Conservation (phyloP, 2,797 vertebrate species). For the Schizopygopsis pylzovi region DNA sequence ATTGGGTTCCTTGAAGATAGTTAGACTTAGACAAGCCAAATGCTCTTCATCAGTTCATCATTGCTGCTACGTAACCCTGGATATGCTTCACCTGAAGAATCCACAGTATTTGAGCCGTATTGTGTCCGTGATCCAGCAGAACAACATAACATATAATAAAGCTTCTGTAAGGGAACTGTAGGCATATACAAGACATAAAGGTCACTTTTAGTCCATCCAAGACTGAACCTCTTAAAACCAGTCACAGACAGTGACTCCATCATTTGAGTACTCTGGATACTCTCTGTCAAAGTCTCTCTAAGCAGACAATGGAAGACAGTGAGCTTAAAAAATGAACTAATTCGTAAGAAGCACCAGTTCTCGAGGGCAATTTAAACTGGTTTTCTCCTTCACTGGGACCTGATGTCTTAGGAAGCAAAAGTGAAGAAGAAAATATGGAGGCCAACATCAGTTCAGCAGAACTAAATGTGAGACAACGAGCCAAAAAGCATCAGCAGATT, state of each 20-base stretch:
- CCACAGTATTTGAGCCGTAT: neutral
- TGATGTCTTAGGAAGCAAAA: slow-evolving; percentile 14
- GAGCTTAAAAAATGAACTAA: neutral
- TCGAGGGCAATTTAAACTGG: slow-evolving; percentile 5
- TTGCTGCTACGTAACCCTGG: neutral
- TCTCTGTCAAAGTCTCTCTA: slow-evolving; percentile 8
- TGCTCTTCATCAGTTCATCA: neutral
- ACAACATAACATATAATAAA: neutral
- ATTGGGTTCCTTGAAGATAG: neutral
- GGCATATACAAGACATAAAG: neutral
- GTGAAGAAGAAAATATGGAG: neutral
- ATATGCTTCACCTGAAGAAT: neutral
- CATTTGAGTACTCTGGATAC: neutral
- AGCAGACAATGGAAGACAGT: neutral
- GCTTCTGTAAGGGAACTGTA: neutral
- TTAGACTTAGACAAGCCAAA: neutral
- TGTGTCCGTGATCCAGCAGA: neutral
- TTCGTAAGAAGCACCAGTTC: neutral
- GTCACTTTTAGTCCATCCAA: neutral
- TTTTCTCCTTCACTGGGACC: slow-evolving; percentile 11
- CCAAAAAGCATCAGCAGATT: slow-evolving; percentile 6
- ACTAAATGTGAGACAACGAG: slow-evolving; percentile 19
- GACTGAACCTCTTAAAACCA: neutral
- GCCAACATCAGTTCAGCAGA: slow-evolving; percentile 18
- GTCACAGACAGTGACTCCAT: neutral